Evolutionary conservation across 35 echinoderm and acorn worm genomes (phyloP).

Genomic region (Ophioderma brevispina): DNA sequence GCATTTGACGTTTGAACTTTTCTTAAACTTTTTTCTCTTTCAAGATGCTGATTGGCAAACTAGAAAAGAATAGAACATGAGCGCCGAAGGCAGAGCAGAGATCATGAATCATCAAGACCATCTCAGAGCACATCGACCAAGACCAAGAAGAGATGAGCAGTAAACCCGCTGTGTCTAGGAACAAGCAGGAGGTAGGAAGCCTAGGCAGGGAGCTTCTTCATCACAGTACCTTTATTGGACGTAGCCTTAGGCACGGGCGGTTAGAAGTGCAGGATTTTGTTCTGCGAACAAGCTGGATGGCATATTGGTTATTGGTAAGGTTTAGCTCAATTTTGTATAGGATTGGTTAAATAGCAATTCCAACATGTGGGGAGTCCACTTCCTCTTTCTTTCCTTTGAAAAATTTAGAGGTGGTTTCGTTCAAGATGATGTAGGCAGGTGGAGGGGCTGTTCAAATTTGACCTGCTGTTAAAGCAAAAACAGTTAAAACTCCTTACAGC

Average conservation of each 20-base stretch:
- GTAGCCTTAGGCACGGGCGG: not conserved
- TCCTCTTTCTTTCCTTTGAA: too few species aligned
- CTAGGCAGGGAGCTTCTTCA: not conserved
- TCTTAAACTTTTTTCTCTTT: constrained; percentile 18
- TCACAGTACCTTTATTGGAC: not conserved
- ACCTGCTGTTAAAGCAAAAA: too few species aligned
- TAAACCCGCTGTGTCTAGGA: not conserved
- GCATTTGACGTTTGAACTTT: too few species aligned
- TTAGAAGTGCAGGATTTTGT: constrained; percentile 9
- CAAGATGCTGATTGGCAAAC: constrained; percentile 63
- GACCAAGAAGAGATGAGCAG: constrained; percentile 65
- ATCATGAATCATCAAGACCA: constrained; percentile 81
- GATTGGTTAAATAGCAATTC: too few species aligned
- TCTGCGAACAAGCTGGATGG: too few species aligned
- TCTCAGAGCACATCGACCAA: constrained; percentile 74
- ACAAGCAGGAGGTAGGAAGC: constrained; percentile 23
- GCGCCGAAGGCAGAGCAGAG: constrained; percentile 44
- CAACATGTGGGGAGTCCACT: too few species aligned
- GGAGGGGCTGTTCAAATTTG: too few species aligned
- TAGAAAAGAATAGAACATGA: constrained; percentile 70
- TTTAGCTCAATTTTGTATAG: too few species aligned
- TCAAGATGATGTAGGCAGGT: too few species aligned
- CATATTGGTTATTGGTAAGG: too few species aligned
- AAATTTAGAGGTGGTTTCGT: too few species aligned
- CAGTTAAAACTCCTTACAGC: too few species aligned